Base-by-base conservation (phyloP, 2,797 vertebrate genomes). In the Cossypha niveicapilla region DNA sequence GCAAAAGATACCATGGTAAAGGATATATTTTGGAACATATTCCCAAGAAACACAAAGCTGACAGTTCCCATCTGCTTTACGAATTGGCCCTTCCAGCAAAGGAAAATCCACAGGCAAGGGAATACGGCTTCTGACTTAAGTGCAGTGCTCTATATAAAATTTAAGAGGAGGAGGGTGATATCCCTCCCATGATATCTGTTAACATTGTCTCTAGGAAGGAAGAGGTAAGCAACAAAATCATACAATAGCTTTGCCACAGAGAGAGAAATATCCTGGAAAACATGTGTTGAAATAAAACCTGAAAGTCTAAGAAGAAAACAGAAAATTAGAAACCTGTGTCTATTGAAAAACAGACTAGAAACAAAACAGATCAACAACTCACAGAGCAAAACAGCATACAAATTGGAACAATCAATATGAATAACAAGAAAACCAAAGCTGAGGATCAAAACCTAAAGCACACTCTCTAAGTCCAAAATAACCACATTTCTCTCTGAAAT, bases 341-440 rank as follows among this genome's bases (percentile, higher is more conserved):
- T 63, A 32, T 15, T 82, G 80, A 73, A 86, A 96, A 96, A 83
- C 68, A 95, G 25, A 80, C 92, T 45, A 96, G 92, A 97, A 97
- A 94, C 62, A 93, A 95, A 92, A 86, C 72, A 88, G 96, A 97
- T 97, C 87, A 94, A 96, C 94, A 96, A 88, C 90, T 79, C 76
- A 86, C 80, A 90, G 72, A 97, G 95, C 94, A 96, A 97, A 96
- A 88, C 93, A 95, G 97, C 95, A 97, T 97, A 97, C 94, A 96
- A 96, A 97, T 94, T 84, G 87, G 70, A 97, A 68, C 83, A 63
- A 97, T 97, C 97, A 78, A 97, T 97, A 96, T 27, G 88, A 97
- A 96, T 94, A 95, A 97, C 91, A 96, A 95, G 96, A 88, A 98
- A 97, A 95, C 92, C 81, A 95, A 97, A 97, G 94, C 92, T 94